Conservation (phyloP, 2,113 vertebrate species). For the Corythornis cristatus region DNA sequence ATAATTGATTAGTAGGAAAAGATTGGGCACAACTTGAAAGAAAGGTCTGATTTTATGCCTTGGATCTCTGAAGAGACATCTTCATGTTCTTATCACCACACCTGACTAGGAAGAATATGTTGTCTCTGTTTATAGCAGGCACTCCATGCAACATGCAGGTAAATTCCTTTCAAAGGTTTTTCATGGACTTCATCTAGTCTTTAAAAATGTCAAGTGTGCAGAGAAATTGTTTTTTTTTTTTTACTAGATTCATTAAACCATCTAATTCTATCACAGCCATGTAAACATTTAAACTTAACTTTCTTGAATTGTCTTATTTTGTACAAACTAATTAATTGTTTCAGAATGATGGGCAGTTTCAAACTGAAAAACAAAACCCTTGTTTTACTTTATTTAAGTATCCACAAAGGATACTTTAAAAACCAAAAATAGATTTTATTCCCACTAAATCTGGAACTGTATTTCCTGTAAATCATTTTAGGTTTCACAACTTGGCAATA, state of each 20-base stretch:
- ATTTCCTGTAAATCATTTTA: not conserved
- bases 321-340: not conserved
- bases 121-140: slow-evolving; percentile 2
- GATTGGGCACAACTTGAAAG: not conserved
- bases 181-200: not conserved
- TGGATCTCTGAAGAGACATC: not conserved
- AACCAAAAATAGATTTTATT: not conserved
- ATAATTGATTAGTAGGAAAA: not conserved
- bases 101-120: not conserved
- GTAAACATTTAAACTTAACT: not conserved
- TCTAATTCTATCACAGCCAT: not conserved
- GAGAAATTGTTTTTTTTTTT: not conserved
- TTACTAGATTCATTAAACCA: not conserved
- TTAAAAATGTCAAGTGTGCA: not conserved
- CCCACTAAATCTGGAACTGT: not conserved
- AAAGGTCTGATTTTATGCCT: not conserved
- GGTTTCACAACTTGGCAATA: not conserved
- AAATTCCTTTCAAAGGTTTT: not conserved
- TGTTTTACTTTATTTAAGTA: not conserved
- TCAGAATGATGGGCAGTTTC: not conserved
- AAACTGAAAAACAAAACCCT: not conserved
- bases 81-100: slow-evolving; percentile 3
- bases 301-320: not conserved
- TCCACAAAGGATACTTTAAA: not conserved
- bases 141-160: not conserved